Base-by-base conservation (phyloP, 2,113 vertebrate genomes). In the Potamarius usumacintae region DNA sequence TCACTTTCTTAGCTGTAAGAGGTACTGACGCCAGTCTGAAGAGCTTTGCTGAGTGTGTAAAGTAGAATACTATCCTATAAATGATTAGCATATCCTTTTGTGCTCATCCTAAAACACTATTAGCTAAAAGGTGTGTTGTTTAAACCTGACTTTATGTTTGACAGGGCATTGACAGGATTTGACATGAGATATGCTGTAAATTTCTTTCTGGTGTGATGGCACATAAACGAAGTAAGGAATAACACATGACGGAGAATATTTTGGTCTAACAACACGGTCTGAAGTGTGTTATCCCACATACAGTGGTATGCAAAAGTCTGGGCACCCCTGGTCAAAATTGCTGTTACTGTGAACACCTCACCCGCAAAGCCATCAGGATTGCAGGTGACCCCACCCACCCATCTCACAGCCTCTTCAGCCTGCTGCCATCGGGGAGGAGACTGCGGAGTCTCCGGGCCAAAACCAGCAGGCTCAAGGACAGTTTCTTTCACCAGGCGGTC, bases 1-100 rank as follows among this genome's bases (percentile, higher is more conserved):
- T 62, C 57, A 80, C 58, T 62, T 82, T 50, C 63, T 76, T 72
- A 20, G 72, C 84, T 76, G 69, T 17, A 76, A 62, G 57, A 77
- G 48, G 62, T 27, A 57, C 71, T 22, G 34, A 83, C 25, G 1
- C 27, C 20, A 22, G 55, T 74, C 15, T 53, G 11, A 76, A 82
- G 48, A 60, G 30, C 57, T 71, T 22, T 84, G 27, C 52, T 84
- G 9, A 62, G 25, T 62, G 48, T 85, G 25, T 53, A 62, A 42
- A 74, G 53, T 42, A 60, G 14, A 85, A 27, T 14, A 18, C 34
- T 50, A 5, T 58, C 57, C 27, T 60, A 58, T 58, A n/a, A 85
- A 74, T 60, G 34, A 74, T 6, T 17, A 1, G 3, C 53, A 85
- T 85, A 42, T 42, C 18, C 27, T 14, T 25, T 58, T 58, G 18